A percentile compares a stretch with the other conserved stretches of the same genome.
phyloP scores from a whole-genome alignment of 2,797 vertebrate species.

The Poecilia picta region DNA sequence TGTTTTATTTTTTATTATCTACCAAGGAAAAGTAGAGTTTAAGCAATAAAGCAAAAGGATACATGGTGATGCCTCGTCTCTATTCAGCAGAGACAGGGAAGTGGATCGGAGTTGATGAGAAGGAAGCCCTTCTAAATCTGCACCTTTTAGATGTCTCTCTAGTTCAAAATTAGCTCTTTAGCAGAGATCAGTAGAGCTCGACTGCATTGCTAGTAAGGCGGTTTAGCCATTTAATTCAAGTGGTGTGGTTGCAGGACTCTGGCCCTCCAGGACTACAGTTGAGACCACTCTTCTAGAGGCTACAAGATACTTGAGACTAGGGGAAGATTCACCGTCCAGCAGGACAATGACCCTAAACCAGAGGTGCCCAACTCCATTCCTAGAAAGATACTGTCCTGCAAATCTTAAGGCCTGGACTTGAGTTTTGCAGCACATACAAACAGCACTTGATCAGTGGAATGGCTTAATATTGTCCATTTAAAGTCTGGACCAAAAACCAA shows the following conservation, averaged over 20 bases:
- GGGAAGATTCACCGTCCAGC: neutral
- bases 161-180: too few species aligned
- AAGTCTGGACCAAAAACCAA: neutral
- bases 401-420: neutral
- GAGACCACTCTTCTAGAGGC: neutral
- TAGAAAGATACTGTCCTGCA: neutral
- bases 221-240: too few species aligned
- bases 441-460: neutral
- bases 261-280: too few species aligned
- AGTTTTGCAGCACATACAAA: neutral
- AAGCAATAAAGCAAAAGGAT: neutral
- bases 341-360: neutral
- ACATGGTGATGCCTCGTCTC: neutral
- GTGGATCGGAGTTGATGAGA: neutral
- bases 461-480: neutral
- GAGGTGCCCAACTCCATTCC: neutral
- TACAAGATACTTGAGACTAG: neutral
- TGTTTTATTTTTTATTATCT: neutral
- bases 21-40: neutral
- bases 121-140: neutral
- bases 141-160: too few species aligned
- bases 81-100: neutral
- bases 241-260: too few species aligned
- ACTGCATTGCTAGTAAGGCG: too few species aligned
- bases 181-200: too few species aligned